Evolutionary conservation across 2,113 vertebrate species (phyloP), one percentile per base, ranked within the genome.

Genomic region (Ictalurus punctatus): DNA sequence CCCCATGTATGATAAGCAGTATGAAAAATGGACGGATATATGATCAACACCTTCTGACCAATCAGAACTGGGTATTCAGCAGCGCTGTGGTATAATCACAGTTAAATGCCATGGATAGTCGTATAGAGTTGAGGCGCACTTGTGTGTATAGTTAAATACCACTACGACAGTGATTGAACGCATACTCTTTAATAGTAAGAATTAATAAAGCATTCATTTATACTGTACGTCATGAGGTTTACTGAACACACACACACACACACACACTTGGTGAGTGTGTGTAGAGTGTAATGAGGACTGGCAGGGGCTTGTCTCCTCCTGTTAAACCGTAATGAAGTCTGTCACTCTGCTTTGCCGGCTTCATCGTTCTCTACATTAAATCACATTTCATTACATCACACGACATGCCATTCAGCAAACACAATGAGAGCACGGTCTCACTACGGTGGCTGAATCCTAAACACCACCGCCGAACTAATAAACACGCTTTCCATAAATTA

Each of bases 291-390:
- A 88, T 84, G 12, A 88, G 87, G 52, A 80, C 74, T 86, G 48
- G 61, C 25, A 90, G 83, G 87, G 58, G 71, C 78, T 83, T 65
- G 54, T 83, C 52, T 84, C 82, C 85, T 54, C 59, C 52, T 61
- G 69, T 65, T 91, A 86, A 56, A 88, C 30, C 87, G 56, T 89
- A 85, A 89, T 85, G 83, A 89, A 85, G 71, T 85, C 82, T 88
- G 87, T 88, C 87, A 88, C 87, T 88, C 87, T n/a, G 61, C 87
- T 74, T 34, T 21, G 56, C 67, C 12, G 2, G 69, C 82, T 52
- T 88, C 63, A 89, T 87, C 87, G 73, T 89, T 87, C 87, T 76
- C 78, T 90, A 65, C 56, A 25, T 84, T 88, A 84, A 76, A 78
- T 88, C 71, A 76, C 83, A 88, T 84, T 79, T 52, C 87, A 84